phyloP scores from a whole-genome alignment of 2,113 vertebrate species.

The Phalacrocorax carbo region DNA sequence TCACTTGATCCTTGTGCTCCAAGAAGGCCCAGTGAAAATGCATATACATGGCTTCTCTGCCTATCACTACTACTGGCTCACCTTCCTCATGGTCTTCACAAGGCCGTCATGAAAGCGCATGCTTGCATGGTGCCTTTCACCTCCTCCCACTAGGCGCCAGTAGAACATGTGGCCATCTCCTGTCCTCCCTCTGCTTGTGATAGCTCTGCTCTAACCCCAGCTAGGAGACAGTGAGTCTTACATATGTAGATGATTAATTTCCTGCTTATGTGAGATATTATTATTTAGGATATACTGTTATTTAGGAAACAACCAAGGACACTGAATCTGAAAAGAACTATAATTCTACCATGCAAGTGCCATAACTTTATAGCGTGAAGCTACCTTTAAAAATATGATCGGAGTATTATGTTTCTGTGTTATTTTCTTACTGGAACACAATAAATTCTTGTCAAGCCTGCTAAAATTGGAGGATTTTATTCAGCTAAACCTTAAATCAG shows the following conservation, averaged over 20 bases:
- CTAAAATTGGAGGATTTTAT: conserved; percentile 67
- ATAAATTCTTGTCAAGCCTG: conserved; percentile 61
- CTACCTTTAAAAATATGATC: conserved; percentile 47
- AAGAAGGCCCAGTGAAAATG: not conserved
- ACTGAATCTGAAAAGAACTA: conserved; percentile 44
- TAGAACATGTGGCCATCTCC: no score
- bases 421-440: conserved; percentile 52
- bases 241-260: not conserved
- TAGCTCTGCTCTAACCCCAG: not conserved
- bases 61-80: not conserved
- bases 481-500: conserved; percentile 53
- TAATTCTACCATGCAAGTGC: conserved; percentile 15
- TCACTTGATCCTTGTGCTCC: not conserved
- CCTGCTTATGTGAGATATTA: conserved; percentile 10
- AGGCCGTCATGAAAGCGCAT: accelerated
- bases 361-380: conserved; percentile 44
- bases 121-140: accelerated
- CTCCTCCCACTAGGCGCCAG: not conserved
- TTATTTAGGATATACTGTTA: not conserved
- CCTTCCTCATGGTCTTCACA: not conserved
- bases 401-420: conserved; percentile 29
- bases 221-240: not conserved
- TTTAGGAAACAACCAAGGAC: conserved; percentile 42
- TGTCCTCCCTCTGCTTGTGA: not conserved
- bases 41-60: not conserved